Conservation (phyloP, 2,797 vertebrate species). For the Trematomus bernacchii region DNA sequence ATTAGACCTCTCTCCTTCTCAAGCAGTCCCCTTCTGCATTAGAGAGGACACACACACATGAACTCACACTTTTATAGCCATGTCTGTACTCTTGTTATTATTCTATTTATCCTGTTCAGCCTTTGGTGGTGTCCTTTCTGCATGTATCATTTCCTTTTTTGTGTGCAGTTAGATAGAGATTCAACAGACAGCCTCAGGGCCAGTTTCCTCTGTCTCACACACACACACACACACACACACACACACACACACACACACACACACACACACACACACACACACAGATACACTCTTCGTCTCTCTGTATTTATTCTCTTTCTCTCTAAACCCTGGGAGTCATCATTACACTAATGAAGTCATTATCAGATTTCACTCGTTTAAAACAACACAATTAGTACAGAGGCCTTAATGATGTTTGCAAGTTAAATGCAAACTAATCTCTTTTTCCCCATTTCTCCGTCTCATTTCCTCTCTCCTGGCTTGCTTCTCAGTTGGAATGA, state of each 20-base stretch:
- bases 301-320: conserved; percentile 55
- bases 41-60: conserved; percentile 50
- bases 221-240: too few relatives aligned
- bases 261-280: conserved; percentile 21
- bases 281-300: conserved; percentile 13
- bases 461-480: conserved; percentile 64
- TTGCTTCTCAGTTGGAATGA: conserved; percentile 61
- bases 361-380: conserved; percentile 84
- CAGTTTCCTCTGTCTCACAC: conserved; percentile 23
- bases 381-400: conserved; percentile 85
- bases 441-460: conserved; percentile 55
- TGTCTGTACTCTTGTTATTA: conserved; percentile 58
- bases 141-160: conserved; percentile 47
- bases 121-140: conserved; percentile 37
- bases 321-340: conserved; percentile 72
- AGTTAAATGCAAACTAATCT: conserved; percentile 82
- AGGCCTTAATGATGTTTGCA: conserved; percentile 82
- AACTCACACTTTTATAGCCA: conserved; percentile 46
- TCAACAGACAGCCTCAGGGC: conserved; percentile 33
- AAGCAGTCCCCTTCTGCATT: conserved; percentile 59
- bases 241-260: neutral
- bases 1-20: conserved; percentile 72
- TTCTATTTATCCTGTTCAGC: conserved; percentile 59
- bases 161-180: conserved; percentile 21
- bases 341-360: conserved; percentile 86